Conservation (phyloP, 2,888 invertebrate genomes). For the Agrochola macilenta region DNA sequence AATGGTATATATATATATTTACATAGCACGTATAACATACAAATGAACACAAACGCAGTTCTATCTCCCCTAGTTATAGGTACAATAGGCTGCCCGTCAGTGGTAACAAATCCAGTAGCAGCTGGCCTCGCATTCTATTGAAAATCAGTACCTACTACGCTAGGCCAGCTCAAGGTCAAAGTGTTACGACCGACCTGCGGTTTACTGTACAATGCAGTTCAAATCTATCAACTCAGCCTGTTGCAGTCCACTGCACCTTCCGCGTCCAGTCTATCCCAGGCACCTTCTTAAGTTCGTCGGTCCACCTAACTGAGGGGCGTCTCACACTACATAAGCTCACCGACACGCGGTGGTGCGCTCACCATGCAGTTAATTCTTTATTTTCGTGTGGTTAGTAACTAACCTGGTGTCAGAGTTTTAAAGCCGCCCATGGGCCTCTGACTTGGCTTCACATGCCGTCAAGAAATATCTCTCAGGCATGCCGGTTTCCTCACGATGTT, state of each 20-base stretch:
- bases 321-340: background rate
- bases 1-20: too few species aligned
- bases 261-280: too few species aligned
- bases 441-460: too few species aligned
- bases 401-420: too few species aligned
- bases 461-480: too few species aligned
- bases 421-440: too few species aligned
- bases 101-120: background rate
- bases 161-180: background rate
- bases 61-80: background rate
- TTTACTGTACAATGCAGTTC: background rate
- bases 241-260: background rate
- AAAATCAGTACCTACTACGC: background rate
- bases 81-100: background rate
- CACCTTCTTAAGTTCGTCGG: background rate
- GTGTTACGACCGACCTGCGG: background rate
- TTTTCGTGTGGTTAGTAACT: too few species aligned
- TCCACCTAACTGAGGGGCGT: background rate
- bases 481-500: too few species aligned
- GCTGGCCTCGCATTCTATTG: background rate
- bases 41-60: background rate
- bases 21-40: background rate
- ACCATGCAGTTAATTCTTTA: background rate
- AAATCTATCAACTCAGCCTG: background rate
- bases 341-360: background rate